A percentile compares a stretch with the other conserved stretches of the same genome.
These are phyloP conservation scores for Sepiola atlantica DNA, from an alignment of 2,888 invertebrate genomes.

Conservation along the genomic window DNA sequence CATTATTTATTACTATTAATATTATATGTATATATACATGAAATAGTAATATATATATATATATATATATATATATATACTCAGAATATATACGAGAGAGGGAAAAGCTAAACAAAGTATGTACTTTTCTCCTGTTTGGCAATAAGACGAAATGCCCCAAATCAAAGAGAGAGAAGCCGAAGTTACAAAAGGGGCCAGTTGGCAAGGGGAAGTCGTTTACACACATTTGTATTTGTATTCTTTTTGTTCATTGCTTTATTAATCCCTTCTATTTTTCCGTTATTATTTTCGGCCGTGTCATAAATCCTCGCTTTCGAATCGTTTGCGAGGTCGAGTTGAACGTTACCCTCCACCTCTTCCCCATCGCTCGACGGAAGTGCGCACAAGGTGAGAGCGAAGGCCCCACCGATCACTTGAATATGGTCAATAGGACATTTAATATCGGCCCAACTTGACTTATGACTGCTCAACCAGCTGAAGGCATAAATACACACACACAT, in stretches of 20 bases:
- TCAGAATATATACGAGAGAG: too few relatives aligned
- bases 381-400: neutral
- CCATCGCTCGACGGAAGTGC: neutral
- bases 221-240: too few relatives aligned
- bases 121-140: too few relatives aligned
- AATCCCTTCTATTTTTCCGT: neutral
- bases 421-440: conserved; percentile 19
- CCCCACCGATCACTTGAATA: neutral
- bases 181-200: neutral
- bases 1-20: too few relatives aligned
- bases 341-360: neutral
- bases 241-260: neutral
- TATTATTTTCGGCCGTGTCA: neutral
- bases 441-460: neutral
- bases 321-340: neutral
- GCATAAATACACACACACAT: too few relatives aligned
- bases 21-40: too few relatives aligned
- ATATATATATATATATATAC: too few relatives aligned
- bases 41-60: too few relatives aligned
- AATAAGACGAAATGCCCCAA: too few relatives aligned
- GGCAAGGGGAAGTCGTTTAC: neutral
- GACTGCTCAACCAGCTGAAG: neutral
- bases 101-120: too few relatives aligned
- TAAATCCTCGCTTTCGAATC: neutral
- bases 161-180: neutral